phyloP scores from a whole-genome alignment of 2,888 invertebrate species.

The Anarsia innoxiella region DNA sequence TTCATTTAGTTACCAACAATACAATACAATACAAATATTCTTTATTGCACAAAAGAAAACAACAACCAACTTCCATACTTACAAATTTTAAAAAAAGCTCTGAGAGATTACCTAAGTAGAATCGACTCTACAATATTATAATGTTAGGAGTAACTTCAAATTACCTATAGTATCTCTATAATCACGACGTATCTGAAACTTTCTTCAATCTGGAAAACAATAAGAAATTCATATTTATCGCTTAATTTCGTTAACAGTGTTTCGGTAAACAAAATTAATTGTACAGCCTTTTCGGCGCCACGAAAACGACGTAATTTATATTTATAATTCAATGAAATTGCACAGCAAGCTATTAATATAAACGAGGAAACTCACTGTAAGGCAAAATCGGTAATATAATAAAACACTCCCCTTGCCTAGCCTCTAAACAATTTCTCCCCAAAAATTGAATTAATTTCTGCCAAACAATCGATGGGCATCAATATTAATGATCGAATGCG shows the following conservation, averaged over 20 bases:
- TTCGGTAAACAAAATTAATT: constrained; percentile 28
- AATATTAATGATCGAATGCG: constrained; percentile 44
- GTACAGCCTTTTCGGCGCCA: constrained; percentile 19
- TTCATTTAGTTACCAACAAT: too few relatives aligned
- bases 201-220: too few relatives aligned
- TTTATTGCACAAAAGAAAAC: too few relatives aligned
- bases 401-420: constrained; percentile 43
- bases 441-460: constrained; percentile 65
- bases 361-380: constrained; percentile 39
- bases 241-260: background rate
- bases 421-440: constrained; percentile 42
- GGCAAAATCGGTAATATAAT: constrained; percentile 66
- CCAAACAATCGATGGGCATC: constrained; percentile 54
- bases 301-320: constrained; percentile 31
- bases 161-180: too few relatives aligned
- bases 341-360: constrained; percentile 54
- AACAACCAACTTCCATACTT: too few relatives aligned
- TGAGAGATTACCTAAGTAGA: too few relatives aligned
- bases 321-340: constrained; percentile 50
- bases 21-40: too few relatives aligned
- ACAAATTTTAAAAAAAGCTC: too few relatives aligned
- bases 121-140: too few relatives aligned
- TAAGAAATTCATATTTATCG: too few relatives aligned
- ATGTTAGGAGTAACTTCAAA: too few relatives aligned
- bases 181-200: too few relatives aligned